These are phyloP conservation scores for Cremastinae sp. DNA, from an alignment of 2,888 invertebrate genomes.

Conservation along the genomic window DNA sequence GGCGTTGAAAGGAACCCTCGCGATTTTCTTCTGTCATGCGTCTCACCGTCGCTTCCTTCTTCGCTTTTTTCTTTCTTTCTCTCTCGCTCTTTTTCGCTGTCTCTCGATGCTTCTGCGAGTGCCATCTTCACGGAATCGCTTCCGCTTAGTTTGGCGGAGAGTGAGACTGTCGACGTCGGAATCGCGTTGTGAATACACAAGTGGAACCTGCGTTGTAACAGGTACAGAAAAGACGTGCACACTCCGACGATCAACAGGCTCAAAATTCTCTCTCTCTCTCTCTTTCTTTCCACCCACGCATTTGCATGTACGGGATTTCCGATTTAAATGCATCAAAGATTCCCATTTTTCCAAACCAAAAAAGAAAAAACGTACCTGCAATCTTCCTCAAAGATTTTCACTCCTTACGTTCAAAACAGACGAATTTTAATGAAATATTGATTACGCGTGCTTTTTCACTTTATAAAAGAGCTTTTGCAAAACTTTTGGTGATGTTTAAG, in stretches of 20 bases:
- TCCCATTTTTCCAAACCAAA: too few relatives aligned
- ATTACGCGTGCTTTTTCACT: too few relatives aligned
- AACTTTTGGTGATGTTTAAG: too few relatives aligned
- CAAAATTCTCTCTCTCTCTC: slow-evolving; percentile 34
- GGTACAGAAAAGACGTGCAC: slow-evolving; percentile 40
- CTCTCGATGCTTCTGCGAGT: slow-evolving; percentile 18
- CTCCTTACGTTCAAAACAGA: too few relatives aligned
- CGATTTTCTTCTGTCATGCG: slow-evolving; percentile 37
- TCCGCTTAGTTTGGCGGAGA: slow-evolving; percentile 60
- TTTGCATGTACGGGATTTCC: slow-evolving; percentile 15
- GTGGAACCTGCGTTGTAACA: slow-evolving; percentile 53
- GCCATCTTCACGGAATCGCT: slow-evolving; percentile 53
- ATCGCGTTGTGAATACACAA: slow-evolving; percentile 56
- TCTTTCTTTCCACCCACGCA: slow-evolving; percentile 16
- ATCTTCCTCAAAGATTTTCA: too few relatives aligned
- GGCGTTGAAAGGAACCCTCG: slow-evolving; percentile 1
- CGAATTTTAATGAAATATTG: too few relatives aligned
- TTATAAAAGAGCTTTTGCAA: too few relatives aligned
- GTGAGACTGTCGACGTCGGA: slow-evolving; percentile 50
- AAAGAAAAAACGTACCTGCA: too few relatives aligned
- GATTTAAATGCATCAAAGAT: neutral
- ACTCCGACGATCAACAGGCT: slow-evolving; percentile 62
- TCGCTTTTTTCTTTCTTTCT: slow-evolving; percentile 31
- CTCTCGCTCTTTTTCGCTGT: slow-evolving; percentile 15
- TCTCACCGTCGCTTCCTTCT: slow-evolving; percentile 19